Percentiles rank a stretch among this genome's conserved stretches.
Evolutionary conservation across 1,140 invertebrate species (phyloP).

Genomic region (Procambarus clarkii): DNA sequence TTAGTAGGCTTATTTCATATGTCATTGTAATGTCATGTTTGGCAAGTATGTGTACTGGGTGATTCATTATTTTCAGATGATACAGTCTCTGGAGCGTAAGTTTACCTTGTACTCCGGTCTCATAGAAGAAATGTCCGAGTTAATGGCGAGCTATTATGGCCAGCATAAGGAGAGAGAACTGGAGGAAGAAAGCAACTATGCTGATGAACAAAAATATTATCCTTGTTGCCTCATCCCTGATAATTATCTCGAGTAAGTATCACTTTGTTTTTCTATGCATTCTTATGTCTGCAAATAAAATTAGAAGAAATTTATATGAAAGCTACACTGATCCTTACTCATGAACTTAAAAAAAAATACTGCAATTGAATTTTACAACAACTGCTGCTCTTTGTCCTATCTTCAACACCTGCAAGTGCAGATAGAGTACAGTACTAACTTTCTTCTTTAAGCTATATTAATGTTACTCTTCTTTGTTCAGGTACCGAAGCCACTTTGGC

Average conservation of each 20-base stretch:
- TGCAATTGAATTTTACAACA: too few species aligned
- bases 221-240: conserved; percentile 62
- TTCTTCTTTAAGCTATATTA: too few species aligned
- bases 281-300: not conserved
- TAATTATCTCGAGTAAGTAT: conserved; percentile 55
- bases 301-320: too few species aligned
- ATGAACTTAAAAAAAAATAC: too few species aligned
- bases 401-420: too few species aligned
- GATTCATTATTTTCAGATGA: conserved; percentile 40
- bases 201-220: conserved; percentile 28
- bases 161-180: not conserved
- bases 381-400: too few species aligned
- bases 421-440: too few species aligned
- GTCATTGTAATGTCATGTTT: too few species aligned
- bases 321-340: too few species aligned
- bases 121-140: conserved; percentile 38
- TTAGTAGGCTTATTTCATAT: too few species aligned
- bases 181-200: not conserved
- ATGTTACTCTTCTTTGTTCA: conserved; percentile 3
- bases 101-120: conserved; percentile 47
- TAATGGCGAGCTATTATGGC: conserved; percentile 8
- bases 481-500: conserved; percentile 53
- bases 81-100: conserved; percentile 51
- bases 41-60: too few species aligned
- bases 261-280: not conserved